Percentiles rank a stretch among this genome's conserved stretches.
Evolutionary conservation across 2,888 invertebrate species (phyloP).

Genomic region (Trissoscelio sp.): DNA sequence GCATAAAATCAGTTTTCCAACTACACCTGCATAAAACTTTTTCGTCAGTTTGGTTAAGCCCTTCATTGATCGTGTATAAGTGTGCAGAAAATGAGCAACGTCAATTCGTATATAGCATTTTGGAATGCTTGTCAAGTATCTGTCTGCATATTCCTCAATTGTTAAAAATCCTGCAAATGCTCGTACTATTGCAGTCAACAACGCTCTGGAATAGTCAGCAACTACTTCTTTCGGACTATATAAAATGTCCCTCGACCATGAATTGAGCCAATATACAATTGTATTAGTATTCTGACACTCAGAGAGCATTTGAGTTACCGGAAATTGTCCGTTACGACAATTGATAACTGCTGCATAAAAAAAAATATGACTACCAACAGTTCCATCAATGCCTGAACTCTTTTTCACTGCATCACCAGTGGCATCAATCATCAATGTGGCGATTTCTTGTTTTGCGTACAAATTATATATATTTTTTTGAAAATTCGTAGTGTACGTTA

Average conservation of each 20-base stretch:
- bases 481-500: conserved; percentile 52
- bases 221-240: conserved; percentile 68
- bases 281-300: not conserved
- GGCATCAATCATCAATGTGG: conserved; percentile 33
- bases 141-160: conserved; percentile 65
- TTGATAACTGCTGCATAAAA: conserved; percentile 2
- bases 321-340: conserved; percentile 2
- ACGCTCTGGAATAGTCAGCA: conserved; percentile 64
- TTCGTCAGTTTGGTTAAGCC: too few species aligned
- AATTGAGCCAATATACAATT: not conserved
- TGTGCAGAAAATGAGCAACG: conserved; percentile 29
- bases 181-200: conserved; percentile 63
- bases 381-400: not conserved
- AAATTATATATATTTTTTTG: conserved; percentile 46
- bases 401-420: conserved; percentile 5
- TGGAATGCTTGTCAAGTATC: not conserved
- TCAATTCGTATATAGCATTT: conserved; percentile 37
- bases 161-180: conserved; percentile 64
- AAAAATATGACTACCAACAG: conserved; percentile 1
- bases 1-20: too few species aligned
- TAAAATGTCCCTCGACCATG: conserved; percentile 39
- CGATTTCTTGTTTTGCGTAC: conserved; percentile 19
- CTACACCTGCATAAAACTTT: too few species aligned
- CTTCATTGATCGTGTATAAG: too few species aligned
- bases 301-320: conserved; percentile 9